Conservation (phyloP, 2,113 vertebrate genomes). For the Istiophorus platypterus region DNA sequence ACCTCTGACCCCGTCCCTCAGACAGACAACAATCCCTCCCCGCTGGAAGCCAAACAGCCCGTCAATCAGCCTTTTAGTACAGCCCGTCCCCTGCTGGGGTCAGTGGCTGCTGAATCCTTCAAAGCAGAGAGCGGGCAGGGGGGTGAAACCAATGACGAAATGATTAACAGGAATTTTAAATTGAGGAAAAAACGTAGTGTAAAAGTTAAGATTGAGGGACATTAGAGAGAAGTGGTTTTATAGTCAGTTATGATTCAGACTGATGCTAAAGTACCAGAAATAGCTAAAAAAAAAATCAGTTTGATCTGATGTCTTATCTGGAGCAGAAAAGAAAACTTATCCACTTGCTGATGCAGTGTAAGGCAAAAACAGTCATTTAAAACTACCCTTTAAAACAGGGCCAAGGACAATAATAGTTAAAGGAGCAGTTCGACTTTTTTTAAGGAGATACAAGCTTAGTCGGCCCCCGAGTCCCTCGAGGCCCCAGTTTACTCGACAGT, state of each 20-base stretch:
- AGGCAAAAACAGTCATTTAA: neutral
- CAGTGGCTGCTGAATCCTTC: conserved; percentile 24
- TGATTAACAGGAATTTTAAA: conserved; percentile 25
- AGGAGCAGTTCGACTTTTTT: too few relatives aligned
- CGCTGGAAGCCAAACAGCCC: conserved; percentile 67
- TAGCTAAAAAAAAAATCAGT: too few relatives aligned
- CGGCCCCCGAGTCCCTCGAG: too few relatives aligned
- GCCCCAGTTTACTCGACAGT: too few relatives aligned
- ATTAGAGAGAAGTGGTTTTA: too few relatives aligned
- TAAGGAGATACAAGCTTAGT: too few relatives aligned
- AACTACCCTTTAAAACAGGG: neutral
- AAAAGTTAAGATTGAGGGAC: neutral
- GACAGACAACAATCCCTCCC: conserved; percentile 69
- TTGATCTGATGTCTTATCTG: too few relatives aligned
- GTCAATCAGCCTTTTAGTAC: conserved; percentile 64
- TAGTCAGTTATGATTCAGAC: too few relatives aligned
- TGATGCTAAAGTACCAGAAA: too few relatives aligned
- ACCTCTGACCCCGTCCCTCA: conserved; percentile 75
- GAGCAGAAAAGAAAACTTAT: neutral
- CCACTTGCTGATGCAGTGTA: neutral
- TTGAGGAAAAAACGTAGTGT: neutral
- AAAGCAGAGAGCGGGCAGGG: conserved; percentile 10
- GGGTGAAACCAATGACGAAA: conserved; percentile 24
- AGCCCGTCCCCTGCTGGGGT: conserved; percentile 37
- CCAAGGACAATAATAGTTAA: too few relatives aligned